These are phyloP conservation scores for Neuroscelio doddi DNA, from an alignment of 2,888 invertebrate genomes.

Conservation along the genomic window DNA sequence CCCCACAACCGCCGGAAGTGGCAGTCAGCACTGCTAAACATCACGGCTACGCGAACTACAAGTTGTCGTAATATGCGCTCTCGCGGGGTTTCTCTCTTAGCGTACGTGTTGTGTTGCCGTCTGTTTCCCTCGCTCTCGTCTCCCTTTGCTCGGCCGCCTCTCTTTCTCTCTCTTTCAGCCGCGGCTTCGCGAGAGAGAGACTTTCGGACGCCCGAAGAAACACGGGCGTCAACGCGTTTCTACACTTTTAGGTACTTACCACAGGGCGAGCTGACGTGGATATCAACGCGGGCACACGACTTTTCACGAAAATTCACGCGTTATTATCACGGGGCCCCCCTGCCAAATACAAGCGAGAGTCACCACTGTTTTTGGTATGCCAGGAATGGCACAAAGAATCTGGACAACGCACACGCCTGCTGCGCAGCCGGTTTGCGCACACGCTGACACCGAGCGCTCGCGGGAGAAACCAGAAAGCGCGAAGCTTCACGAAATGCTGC, in stretches of 20 bases:
- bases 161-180: slow-evolving; percentile 35
- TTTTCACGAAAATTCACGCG: slow-evolving; percentile 69
- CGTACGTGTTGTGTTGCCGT: slow-evolving; percentile 29
- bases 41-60: slow-evolving; percentile 38
- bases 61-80: slow-evolving; percentile 2
- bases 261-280: slow-evolving; percentile 75
- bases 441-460: slow-evolving; percentile 80
- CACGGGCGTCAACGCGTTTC: slow-evolving; percentile 52
- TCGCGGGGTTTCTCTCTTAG: slow-evolving; percentile 18
- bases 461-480: slow-evolving; percentile 73
- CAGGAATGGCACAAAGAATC: slow-evolving; percentile 98
- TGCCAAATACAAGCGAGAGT: slow-evolving; percentile 72
- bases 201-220: slow-evolving; percentile 75
- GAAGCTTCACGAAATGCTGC: slow-evolving; percentile 54
- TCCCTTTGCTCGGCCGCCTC: slow-evolving; percentile 10
- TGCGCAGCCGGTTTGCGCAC: slow-evolving; percentile 87
- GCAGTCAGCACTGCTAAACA: slow-evolving; percentile 64
- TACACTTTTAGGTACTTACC: slow-evolving; percentile 76
- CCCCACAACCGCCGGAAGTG: slow-evolving; percentile 62
- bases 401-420: slow-evolving; percentile 92
- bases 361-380: slow-evolving; percentile 85
- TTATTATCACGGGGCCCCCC: slow-evolving; percentile 62
- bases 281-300: slow-evolving; percentile 59
- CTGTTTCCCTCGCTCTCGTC: not conserved
- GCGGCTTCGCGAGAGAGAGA: slow-evolving; percentile 29